Evolutionary conservation across 1,140 invertebrate genomes (phyloP).

Genomic region (Berghia stephanieae): DNA sequence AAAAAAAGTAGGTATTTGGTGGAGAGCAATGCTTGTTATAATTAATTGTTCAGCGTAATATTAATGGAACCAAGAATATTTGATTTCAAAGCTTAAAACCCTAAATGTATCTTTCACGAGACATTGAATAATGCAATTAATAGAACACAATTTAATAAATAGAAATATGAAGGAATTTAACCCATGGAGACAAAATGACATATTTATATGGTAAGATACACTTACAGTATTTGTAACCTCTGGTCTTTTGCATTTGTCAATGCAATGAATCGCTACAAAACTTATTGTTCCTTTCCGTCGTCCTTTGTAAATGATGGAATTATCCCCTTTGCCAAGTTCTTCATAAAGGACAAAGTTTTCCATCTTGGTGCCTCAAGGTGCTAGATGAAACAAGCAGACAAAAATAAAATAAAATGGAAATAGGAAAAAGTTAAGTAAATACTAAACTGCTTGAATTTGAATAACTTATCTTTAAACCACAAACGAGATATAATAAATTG

Average conservation of each 20-base stretch:
- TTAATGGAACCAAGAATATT: no score
- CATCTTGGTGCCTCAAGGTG: slow-evolving; percentile 43
- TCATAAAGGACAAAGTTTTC: slow-evolving; percentile 69
- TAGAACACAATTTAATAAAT: no score
- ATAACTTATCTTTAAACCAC: neutral
- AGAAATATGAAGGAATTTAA: no score
- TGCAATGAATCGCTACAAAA: slow-evolving; percentile 67
- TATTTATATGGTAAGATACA: slow-evolving; percentile 12
- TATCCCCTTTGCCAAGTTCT: slow-evolving; percentile 61
- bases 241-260: slow-evolving; percentile 65
- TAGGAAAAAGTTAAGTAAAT: neutral
- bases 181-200: no score
- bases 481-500: neutral
- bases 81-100: no score
- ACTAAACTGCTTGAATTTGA: neutral
- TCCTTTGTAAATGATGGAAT: slow-evolving; percentile 66
- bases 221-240: slow-evolving; percentile 66
- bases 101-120: no score
- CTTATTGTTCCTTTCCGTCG: slow-evolving; percentile 66
- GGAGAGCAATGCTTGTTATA: no score
- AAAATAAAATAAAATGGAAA: neutral
- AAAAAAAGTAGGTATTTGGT: no score
- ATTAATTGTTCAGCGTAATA: no score
- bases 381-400: neutral
- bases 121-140: no score